Evolutionary conservation across 2,888 invertebrate genomes (phyloP).

Genomic region (Epirrita christyi): DNA sequence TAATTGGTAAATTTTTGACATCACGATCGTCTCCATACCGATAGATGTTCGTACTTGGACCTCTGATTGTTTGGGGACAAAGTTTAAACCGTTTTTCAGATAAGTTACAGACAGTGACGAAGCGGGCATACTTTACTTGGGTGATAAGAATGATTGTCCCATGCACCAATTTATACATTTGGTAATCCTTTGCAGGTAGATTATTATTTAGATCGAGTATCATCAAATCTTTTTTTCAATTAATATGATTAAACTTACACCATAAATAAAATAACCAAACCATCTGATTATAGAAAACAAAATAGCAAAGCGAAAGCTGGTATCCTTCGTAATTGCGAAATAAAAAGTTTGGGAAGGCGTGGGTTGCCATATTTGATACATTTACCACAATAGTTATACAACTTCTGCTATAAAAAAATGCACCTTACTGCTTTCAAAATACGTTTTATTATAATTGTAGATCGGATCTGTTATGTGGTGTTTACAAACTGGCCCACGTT

Average conservation of each 20-base stretch:
- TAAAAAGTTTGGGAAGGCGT: conserved; percentile 66
- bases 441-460: conserved; percentile 39
- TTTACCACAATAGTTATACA: conserved; percentile 17
- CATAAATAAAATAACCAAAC: neutral
- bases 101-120: no score
- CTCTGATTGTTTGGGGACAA: no score
- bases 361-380: conserved; percentile 46
- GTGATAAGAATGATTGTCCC: no score
- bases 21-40: no score
- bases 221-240: no score
- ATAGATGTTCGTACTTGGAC: no score
- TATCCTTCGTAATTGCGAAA: conserved; percentile 70
- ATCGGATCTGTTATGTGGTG: conserved; percentile 40
- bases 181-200: no score
- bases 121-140: no score
- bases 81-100: no score
- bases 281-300: conserved; percentile 16
- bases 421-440: conserved; percentile 43
- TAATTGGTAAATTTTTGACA: no score
- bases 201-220: no score
- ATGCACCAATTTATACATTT: no score
- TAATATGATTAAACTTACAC: neutral
- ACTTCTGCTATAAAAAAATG: conserved; percentile 10
- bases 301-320: conserved; percentile 60
- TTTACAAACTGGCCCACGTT: conserved; percentile 68